Percentiles rank a stretch among this genome's conserved stretches.
Conservation (phyloP, 2,797 vertebrate genomes). For the Melanotaenia pygmaea region DNA sequence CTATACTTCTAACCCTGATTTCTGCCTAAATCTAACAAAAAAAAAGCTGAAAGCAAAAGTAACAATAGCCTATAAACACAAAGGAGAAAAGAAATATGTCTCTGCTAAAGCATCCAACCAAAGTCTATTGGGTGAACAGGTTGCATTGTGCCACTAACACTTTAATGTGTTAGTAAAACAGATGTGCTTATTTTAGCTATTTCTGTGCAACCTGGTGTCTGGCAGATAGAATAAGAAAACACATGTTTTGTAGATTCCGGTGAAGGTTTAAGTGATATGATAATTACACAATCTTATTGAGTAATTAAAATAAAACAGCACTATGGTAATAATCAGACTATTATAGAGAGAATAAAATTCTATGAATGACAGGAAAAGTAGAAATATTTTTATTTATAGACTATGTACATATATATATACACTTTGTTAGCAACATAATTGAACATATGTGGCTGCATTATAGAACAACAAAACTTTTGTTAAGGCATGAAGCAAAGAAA, state of each 20-base stretch:
- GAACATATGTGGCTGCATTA: background rate
- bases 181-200: background rate
- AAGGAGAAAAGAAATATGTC: background rate
- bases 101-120: background rate
- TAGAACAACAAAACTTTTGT: slow-evolving; percentile 16
- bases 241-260: slow-evolving; percentile 1
- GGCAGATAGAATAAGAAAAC: slow-evolving; percentile 17
- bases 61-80: background rate
- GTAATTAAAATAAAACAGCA: background rate
- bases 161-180: background rate
- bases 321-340: background rate
- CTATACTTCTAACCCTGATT: background rate
- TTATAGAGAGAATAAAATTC: background rate
- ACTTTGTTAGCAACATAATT: background rate
- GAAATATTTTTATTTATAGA: slow-evolving; percentile 9
- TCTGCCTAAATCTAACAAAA: background rate
- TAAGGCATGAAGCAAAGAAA: slow-evolving; percentile 12
- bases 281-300: slow-evolving; percentile 1
- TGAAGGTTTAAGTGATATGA: slow-evolving; percentile 29
- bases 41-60: background rate
- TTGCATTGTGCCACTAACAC: background rate
- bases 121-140: background rate
- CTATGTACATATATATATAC: background rate
- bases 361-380: background rate
- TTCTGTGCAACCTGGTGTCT: background rate